Conservation (phyloP, 1,140 invertebrate genomes). For the Drosophila micromelanica region DNA sequence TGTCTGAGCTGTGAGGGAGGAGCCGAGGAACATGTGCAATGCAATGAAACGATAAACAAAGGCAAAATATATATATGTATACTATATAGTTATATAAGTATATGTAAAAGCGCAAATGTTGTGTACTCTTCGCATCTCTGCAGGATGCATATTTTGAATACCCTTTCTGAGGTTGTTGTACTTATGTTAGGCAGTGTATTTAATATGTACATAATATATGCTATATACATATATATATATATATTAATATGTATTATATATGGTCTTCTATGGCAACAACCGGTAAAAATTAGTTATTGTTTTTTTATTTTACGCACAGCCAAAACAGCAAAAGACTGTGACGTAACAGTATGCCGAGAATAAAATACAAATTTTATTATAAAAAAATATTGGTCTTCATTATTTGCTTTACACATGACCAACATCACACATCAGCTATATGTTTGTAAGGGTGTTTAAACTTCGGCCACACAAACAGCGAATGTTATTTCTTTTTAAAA, state of each 20-base stretch:
- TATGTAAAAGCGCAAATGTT: constrained; percentile 44
- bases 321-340: too few relatives aligned
- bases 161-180: too few relatives aligned
- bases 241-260: too few relatives aligned
- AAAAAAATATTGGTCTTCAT: background rate
- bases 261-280: too few relatives aligned
- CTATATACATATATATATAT: too few relatives aligned
- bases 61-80: constrained; percentile 21
- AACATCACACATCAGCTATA: too few relatives aligned
- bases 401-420: too few relatives aligned
- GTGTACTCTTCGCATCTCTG: background rate
- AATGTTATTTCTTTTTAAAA: constrained; percentile 14
- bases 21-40: constrained; percentile 18
- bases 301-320: too few relatives aligned
- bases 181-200: too few relatives aligned
- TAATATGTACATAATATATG: too few relatives aligned
- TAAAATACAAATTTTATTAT: background rate
- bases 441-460: background rate
- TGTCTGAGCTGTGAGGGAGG: background rate
- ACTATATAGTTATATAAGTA: background rate
- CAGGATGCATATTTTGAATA: background rate
- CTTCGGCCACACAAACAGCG: background rate
- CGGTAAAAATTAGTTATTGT: too few relatives aligned
- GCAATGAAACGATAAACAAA: constrained; percentile 50
- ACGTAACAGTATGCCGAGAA: too few relatives aligned